These are phyloP conservation scores for Myodes glareolus DNA, from an alignment of 2,113 vertebrate species.

Conservation along the genomic window DNA sequence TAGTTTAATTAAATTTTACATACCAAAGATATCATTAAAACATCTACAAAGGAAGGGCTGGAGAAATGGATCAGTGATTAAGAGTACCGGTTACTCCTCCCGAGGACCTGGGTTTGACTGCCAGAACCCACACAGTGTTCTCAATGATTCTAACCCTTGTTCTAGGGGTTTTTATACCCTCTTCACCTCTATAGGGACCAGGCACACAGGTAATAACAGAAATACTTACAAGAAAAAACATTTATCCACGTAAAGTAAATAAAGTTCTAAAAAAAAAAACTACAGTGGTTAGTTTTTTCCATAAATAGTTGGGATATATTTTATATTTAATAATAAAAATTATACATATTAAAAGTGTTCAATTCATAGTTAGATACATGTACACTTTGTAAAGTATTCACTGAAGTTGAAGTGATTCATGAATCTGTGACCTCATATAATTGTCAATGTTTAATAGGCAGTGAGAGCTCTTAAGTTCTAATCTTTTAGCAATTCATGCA, in stretches of 20 bases:
- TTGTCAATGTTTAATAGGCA: background rate
- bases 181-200: too few relatives aligned
- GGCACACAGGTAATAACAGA: too few relatives aligned
- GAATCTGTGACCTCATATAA: background rate
- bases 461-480: background rate
- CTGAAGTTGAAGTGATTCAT: background rate
- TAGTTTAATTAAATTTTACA: background rate
- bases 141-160: too few relatives aligned
- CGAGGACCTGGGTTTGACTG: too few relatives aligned
- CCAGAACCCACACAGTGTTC: too few relatives aligned
- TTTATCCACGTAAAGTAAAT: too few relatives aligned
- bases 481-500: background rate
- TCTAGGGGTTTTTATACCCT: too few relatives aligned
- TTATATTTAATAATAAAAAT: background rate
- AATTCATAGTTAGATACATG: background rate
- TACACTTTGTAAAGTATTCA: background rate
- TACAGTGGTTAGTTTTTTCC: too few relatives aligned
- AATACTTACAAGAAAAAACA: too few relatives aligned
- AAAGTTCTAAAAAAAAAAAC: too few relatives aligned
- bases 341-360: background rate
- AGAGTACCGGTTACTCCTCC: too few relatives aligned
- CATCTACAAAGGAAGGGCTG: background rate
- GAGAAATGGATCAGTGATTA: too few relatives aligned
- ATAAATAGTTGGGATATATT: background rate
- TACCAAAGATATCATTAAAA: background rate